Base-by-base conservation (phyloP, 1,140 invertebrate species). In the Lepidurus arcticus region DNA sequence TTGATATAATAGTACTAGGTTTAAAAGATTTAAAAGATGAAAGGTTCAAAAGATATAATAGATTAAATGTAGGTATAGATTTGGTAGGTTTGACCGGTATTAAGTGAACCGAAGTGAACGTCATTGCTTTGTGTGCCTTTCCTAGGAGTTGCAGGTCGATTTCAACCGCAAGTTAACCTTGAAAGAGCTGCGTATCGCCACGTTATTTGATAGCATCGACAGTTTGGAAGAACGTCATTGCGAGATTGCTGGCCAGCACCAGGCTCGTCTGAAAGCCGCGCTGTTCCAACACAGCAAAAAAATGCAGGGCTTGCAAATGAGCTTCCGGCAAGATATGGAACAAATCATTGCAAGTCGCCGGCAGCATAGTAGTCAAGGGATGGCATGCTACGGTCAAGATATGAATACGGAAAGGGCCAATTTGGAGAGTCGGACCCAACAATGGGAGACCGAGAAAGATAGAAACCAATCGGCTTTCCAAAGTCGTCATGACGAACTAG, bases 401-500 rank as follows among this genome's bases (percentile, higher is more conserved):
- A 65, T 65, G 53, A 65, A 65, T 65, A 65, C 16, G 21, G 53
- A 65, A 3, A 65, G 21, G 53, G 53, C 53, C 8, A 65, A 65
- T 65, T 21, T 65, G 16, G 53, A 65, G 53, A n/a, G 16, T 9
- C 53, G 13, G 13, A 7, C 53, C 7, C 53, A 65, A 65, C 53
- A 65, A 65, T 65, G 53, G 53, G 53, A 65, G 53, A 65, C 53
- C 16, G 53, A 65, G 13, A 65, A 65, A n/a, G 53, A 65, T 1
- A 65, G 21, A 21, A 11, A 13, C 53, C 53, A 65, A 65, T 65
- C 53, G n/a, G 53, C 53, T 65, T 65, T 65, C 53, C 53, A 65
- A 65, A 65, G 53, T 65, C 53, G 53, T 65, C 53, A 65, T 21
- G 53, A 65, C 13, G 53, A 65, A 65, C 53, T 65, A 13, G 53